Evolutionary conservation across 2,888 invertebrate genomes (phyloP), one percentile per base, ranked within the genome.

Genomic region (Calameuta filiformis): DNA sequence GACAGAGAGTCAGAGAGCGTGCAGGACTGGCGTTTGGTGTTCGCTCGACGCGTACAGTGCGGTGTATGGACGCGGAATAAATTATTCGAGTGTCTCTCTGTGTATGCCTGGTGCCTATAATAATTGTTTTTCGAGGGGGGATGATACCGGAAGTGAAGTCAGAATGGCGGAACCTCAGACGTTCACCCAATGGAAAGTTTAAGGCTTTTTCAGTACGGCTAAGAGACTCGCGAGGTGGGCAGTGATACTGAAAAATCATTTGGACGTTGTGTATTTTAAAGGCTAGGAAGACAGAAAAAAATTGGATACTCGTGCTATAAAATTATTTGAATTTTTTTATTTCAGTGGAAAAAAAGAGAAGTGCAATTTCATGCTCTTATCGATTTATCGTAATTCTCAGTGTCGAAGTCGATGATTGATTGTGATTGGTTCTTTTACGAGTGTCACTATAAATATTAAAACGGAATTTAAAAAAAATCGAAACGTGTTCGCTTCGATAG

Each of bases 141-240:
- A 89, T 88, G 89, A 89, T 89, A 89, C 89, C 89, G 89, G 89
- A 89, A 89, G 86, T 82, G 88, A 86, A 89, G 87, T 85, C 90
- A 90, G 88, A 88, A 88, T 86, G 86, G 90, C 90, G 91, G 90
- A 91, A 91, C 91, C 56, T 56, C 89, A 89, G 88, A 89, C 90
- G 89, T 88, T 90, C 90, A 89, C 89, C 90, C 90, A 90, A 90
- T 90, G 90, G 90, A 90, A 90, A 90, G 90, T 90, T 89, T 85
- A 87, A 87, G 87, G 87, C 71, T 81, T 86, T 86, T 88, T 87
- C 88, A 87, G 89, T 89, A 80, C 83, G 83, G 83, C 86, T 80
- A 85, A 87, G 87, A 85, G 86, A 85, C 85, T 83, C 82, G 81
- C 81, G 80, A 81, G 79, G 81, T 81, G 81, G 83, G 77, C 84